phyloP scores from a whole-genome alignment of 23 tunicate species.

The Diplosoma virens region DNA sequence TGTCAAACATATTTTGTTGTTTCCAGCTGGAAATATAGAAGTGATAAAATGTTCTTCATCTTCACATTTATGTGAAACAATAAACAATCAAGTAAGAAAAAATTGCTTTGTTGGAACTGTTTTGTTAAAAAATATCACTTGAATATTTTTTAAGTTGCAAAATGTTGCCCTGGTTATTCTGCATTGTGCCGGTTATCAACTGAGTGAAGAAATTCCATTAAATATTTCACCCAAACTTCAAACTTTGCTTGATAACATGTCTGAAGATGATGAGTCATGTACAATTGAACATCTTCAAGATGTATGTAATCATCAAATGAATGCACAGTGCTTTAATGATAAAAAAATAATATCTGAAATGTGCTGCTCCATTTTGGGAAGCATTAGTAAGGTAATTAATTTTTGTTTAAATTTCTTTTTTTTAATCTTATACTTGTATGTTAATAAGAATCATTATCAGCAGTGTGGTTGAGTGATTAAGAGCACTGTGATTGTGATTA shows the following conservation, averaged over 20 bases:
- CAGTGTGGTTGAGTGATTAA: no score
- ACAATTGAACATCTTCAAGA: conserved; percentile 7
- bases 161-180: conserved; percentile 22
- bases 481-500: no score
- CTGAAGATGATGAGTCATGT: conserved; percentile 1
- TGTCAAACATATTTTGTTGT: no score
- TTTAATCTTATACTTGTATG: no score
- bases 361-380: not conserved
- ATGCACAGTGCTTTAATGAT: conserved; percentile 5
- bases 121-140: no score
- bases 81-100: no score
- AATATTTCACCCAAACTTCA: conserved; percentile 3
- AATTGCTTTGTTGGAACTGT: no score
- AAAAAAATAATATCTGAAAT: not conserved
- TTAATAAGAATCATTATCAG: no score
- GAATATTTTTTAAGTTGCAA: conserved; percentile 13
- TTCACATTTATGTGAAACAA: no score
- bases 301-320: conserved; percentile 17
- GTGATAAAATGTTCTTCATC: no score
- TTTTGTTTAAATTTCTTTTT: no score
- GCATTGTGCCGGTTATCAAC: conserved; percentile 47
- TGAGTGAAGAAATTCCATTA: conserved; percentile 2
- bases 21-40: no score
- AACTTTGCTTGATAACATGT: not conserved
- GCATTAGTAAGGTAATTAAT: not conserved